Evolutionary conservation across 2,113 vertebrate genomes (phyloP).

Genomic region (Notothenia rossii): DNA sequence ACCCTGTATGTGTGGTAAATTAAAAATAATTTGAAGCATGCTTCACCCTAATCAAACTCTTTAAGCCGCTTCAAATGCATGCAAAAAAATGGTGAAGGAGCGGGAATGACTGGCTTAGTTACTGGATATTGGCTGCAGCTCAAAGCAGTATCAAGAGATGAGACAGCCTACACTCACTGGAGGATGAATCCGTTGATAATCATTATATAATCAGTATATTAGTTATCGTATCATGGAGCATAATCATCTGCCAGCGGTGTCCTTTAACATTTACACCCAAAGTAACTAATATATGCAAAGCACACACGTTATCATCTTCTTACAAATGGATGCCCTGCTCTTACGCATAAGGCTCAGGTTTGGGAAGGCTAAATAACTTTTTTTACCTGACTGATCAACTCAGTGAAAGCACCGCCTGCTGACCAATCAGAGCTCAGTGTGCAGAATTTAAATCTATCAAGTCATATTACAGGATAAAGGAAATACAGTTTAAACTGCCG

Average conservation of each 20-base stretch:
- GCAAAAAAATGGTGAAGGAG: slow-evolving; percentile 37
- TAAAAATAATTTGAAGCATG: slow-evolving; percentile 49
- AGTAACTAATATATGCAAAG: slow-evolving; percentile 6
- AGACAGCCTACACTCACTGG: slow-evolving; percentile 25
- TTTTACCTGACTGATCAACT: too few species aligned
- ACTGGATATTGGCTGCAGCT: slow-evolving; percentile 45
- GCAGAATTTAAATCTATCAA: too few species aligned
- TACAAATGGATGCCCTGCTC: not conserved
- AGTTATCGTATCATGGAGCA: slow-evolving; percentile 8
- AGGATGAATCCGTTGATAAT: slow-evolving; percentile 26
- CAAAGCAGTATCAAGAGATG: slow-evolving; percentile 34
- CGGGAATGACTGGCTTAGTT: slow-evolving; percentile 32
- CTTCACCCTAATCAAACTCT: slow-evolving; percentile 44
- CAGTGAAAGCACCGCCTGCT: too few species aligned
- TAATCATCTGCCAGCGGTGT: not conserved
- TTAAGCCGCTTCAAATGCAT: slow-evolving; percentile 25
- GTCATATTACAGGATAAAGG: too few species aligned
- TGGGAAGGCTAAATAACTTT: too few species aligned
- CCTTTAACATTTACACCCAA: not conserved
- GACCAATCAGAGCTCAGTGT: too few species aligned
- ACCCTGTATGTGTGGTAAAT: slow-evolving; percentile 40
- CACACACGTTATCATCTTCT: not conserved
- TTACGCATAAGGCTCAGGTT: not conserved
- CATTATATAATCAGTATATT: slow-evolving; percentile 41
- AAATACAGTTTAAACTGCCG: too few species aligned